Percentiles rank a stretch among this genome's conserved stretches.
Conservation (phyloP, 2,113 vertebrate species). For the Chlorodrepanis virens region DNA sequence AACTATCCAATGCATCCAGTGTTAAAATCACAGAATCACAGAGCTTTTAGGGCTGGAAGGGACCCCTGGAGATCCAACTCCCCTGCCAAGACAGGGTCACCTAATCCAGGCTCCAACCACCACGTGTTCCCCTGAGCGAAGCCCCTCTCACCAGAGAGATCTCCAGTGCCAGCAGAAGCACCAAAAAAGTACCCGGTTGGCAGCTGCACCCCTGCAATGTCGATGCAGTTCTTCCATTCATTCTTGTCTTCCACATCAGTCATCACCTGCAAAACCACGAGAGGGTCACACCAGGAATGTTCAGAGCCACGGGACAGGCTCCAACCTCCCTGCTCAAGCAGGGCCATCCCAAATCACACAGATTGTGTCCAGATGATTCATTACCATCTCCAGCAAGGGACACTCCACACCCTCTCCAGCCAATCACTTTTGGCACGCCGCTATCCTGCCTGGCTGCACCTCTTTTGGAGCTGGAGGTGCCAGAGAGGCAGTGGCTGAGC, state of each 20-base stretch:
- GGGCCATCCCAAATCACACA: background rate
- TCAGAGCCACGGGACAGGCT: background rate
- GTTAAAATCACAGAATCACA: background rate
- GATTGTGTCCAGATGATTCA: background rate
- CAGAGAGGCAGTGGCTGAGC: background rate
- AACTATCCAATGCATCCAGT: background rate
- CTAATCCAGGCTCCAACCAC: background rate
- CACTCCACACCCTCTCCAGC: background rate
- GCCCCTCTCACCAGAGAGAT: conserved; percentile 86
- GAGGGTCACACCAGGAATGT: background rate
- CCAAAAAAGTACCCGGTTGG: conserved; percentile 98
- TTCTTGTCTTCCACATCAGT: conserved; percentile 92
- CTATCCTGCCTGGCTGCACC: background rate
- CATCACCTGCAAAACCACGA: conserved; percentile 82
- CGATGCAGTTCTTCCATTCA: conserved; percentile 97
- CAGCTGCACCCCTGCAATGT: conserved; percentile 90
- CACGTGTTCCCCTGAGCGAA: background rate
- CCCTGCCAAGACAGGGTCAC: background rate
- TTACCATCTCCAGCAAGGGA: background rate
- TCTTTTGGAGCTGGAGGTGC: background rate
- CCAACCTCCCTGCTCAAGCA: background rate
- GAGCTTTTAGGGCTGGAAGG: background rate
- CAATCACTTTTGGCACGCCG: background rate
- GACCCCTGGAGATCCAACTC: background rate
- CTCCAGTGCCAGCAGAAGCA: conserved; percentile 94